Evolutionary conservation across 2,888 invertebrate genomes (phyloP).

Genomic region (Laothoe populi): DNA sequence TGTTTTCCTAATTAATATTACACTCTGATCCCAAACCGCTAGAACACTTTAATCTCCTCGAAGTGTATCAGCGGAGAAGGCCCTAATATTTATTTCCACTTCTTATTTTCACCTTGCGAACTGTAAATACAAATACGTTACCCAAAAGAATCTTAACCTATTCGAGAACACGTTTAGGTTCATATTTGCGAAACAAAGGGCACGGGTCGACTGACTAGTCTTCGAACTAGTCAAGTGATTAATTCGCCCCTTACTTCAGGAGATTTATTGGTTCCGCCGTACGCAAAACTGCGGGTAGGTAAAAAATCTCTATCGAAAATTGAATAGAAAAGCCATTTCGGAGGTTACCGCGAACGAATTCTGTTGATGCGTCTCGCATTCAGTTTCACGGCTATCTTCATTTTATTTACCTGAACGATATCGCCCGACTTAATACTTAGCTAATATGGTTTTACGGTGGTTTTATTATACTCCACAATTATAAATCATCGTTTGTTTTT

Average conservation of each 20-base stretch:
- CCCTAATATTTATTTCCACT: slow-evolving; percentile 79
- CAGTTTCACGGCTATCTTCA: slow-evolving; percentile 74
- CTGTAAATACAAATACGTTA: slow-evolving; percentile 65
- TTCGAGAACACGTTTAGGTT: slow-evolving; percentile 46
- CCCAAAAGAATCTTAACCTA: slow-evolving; percentile 54
- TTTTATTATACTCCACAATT: slow-evolving; percentile 34
- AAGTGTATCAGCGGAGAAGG: slow-evolving; percentile 73
- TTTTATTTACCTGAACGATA: slow-evolving; percentile 66
- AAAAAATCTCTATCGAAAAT: slow-evolving; percentile 85
- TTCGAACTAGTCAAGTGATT: slow-evolving; percentile 77
- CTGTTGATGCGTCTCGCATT: slow-evolving; percentile 70
- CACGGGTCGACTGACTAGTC: slow-evolving; percentile 65
- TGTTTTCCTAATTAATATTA: slow-evolving; percentile 73
- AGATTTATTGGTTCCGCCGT: slow-evolving; percentile 84
- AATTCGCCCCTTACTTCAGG: slow-evolving; percentile 83
- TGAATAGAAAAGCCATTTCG: slow-evolving; percentile 84
- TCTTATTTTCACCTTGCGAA: slow-evolving; percentile 80
- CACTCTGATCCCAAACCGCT: slow-evolving; percentile 56
- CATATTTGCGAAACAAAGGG: slow-evolving; percentile 49
- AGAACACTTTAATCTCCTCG: slow-evolving; percentile 80
- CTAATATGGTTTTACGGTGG: slow-evolving; percentile 15
- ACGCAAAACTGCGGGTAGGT: slow-evolving; percentile 84
- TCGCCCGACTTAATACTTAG: slow-evolving; percentile 39
- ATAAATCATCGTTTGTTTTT: slow-evolving; percentile 23
- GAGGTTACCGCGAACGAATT: slow-evolving; percentile 67